Conservation (phyloP, 2,888 invertebrate species). For the Sinohyriopsis cumingii region DNA sequence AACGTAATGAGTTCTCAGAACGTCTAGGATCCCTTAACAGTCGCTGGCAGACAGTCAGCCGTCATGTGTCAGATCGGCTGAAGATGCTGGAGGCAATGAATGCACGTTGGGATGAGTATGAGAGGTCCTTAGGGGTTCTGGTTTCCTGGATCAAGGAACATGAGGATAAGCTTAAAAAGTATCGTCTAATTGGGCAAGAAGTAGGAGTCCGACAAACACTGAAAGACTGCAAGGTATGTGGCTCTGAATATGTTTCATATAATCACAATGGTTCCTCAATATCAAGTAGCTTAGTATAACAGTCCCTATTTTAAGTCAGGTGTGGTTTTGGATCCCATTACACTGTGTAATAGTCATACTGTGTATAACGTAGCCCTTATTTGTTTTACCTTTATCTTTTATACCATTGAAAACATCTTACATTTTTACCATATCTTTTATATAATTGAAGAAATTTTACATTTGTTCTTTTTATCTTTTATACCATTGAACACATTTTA, state of each 20-base stretch:
- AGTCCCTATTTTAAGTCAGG: no score
- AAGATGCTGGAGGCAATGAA: slow-evolving; percentile 52
- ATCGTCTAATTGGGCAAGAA: slow-evolving; percentile 61
- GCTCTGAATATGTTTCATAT: background rate
- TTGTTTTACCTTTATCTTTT: no score
- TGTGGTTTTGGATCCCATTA: background rate
- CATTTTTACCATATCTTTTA: no score
- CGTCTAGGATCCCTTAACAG: slow-evolving; percentile 61
- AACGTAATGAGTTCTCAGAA: slow-evolving; percentile 66
- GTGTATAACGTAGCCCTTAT: no score
- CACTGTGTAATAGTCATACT: background rate
- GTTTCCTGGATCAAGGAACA: slow-evolving; percentile 64
- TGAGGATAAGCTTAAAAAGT: slow-evolving; percentile 60
- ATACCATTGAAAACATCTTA: no score
- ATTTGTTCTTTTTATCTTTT: no score
- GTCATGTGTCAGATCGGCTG: slow-evolving; percentile 55
- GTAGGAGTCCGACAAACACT: slow-evolving; percentile 64
- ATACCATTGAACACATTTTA: no score
- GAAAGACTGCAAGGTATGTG: slow-evolving; percentile 63
- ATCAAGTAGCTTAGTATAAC: no score
- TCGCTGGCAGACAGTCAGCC: slow-evolving; percentile 57
- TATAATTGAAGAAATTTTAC: no score
- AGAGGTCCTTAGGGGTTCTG: slow-evolving; percentile 50
- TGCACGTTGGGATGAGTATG: slow-evolving; percentile 65
- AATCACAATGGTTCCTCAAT: background rate